Percentiles rank a stretch among this genome's conserved stretches.
Conservation (phyloP, 2,797 vertebrate species). For the Amniataba percoides region DNA sequence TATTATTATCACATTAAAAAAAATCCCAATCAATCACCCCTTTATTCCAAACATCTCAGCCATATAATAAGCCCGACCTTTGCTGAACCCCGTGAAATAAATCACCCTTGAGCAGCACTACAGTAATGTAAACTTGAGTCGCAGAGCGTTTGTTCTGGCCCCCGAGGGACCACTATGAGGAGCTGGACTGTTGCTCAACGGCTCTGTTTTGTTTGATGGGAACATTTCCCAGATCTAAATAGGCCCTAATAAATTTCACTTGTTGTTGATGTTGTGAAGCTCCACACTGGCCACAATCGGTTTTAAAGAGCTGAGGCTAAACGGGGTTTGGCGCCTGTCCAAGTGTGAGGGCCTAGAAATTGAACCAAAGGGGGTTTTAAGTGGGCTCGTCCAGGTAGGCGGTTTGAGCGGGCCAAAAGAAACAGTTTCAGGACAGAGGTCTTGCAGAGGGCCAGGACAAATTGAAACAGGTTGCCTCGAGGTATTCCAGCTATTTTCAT, state of each 20-base stretch:
- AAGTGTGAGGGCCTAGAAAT: neutral
- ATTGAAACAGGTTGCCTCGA: constrained; percentile 49
- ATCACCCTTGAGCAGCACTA: constrained; percentile 57
- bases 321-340: constrained; percentile 48
- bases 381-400: constrained; percentile 27
- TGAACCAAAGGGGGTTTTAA: constrained; percentile 42
- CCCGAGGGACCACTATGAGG: constrained; percentile 48
- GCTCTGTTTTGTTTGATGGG: constrained; percentile 62
- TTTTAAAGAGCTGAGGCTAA: constrained; percentile 26
- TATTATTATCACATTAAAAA: neutral
- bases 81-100: constrained; percentile 59
- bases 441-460: constrained; percentile 39
- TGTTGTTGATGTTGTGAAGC: constrained; percentile 53
- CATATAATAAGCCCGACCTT: constrained; percentile 46
- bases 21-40: constrained; percentile 32
- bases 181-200: constrained; percentile 62
- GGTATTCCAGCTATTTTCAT: constrained; percentile 78
- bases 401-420: constrained; percentile 19
- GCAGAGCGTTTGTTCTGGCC: constrained; percentile 50
- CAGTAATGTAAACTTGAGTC: constrained; percentile 68
- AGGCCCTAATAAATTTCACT: constrained; percentile 59
- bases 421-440: constrained; percentile 48
- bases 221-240: constrained; percentile 71
- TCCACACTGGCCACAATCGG: constrained; percentile 12
- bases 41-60: constrained; percentile 54